Evolutionary conservation across 2,113 vertebrate genomes (phyloP).

Genomic region (Tachuris rubrigastra): DNA sequence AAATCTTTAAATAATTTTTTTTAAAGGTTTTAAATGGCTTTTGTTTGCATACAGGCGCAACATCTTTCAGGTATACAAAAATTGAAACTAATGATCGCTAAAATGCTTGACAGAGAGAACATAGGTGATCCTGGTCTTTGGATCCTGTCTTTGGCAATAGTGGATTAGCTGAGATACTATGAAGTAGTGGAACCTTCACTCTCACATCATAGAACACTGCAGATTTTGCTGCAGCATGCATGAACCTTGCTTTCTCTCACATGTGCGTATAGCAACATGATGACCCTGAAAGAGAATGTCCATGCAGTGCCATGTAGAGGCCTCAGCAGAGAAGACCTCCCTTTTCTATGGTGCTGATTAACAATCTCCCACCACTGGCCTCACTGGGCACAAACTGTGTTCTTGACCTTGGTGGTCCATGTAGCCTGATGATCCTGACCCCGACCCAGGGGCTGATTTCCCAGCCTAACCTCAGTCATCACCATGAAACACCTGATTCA

Average conservation of each 20-base stretch:
- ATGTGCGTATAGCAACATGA: fast-evolving
- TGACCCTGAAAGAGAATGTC: neutral
- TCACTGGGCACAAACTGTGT: fast-evolving
- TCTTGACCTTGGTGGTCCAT: neutral
- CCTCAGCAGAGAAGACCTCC: neutral
- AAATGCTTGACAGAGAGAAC: neutral
- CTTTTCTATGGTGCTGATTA: neutral
- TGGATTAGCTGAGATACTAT: neutral
- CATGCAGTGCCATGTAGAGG: too few species aligned
- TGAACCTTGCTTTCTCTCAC: neutral
- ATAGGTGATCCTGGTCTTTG: neutral
- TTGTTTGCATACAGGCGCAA: neutral
- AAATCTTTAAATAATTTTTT: neutral
- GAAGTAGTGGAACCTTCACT: neutral
- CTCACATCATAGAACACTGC: neutral
- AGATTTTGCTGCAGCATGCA: neutral
- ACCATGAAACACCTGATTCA: neutral
- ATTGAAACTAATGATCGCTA: neutral
- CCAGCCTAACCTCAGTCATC: neutral
- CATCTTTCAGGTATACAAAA: neutral
- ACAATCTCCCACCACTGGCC: neutral
- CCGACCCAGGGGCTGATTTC: neutral
- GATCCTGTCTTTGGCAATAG: neutral
- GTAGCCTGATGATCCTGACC: neutral
- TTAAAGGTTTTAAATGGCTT: neutral